Percentiles rank a stretch among this genome's conserved stretches.
Conservation (phyloP, 2,797 vertebrate species). For the Sebastes trivittatus region DNA sequence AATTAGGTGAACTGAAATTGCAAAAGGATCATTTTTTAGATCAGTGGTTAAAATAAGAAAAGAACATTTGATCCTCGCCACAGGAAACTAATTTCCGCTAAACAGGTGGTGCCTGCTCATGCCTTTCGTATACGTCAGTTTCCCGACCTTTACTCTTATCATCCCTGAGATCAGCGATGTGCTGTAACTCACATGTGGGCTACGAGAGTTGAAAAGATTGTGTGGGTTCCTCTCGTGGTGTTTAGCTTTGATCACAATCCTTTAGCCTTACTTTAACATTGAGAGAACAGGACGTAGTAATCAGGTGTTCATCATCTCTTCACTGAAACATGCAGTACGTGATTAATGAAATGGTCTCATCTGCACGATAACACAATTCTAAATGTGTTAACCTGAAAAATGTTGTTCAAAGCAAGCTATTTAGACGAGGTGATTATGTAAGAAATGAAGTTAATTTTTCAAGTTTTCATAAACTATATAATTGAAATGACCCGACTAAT, state of each 20-base stretch:
- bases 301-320: not conserved
- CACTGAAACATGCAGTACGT: not conserved
- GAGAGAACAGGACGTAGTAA: not conserved
- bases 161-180: conserved; percentile 47
- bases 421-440: not conserved
- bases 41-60: not conserved
- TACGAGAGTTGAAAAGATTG: not conserved
- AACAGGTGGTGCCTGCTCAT: conserved; percentile 36
- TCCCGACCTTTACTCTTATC: conserved; percentile 71
- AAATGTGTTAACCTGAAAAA: too few species aligned
- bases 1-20: too few species aligned
- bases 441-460: not conserved
- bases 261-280: not conserved
- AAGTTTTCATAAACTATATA: not conserved
- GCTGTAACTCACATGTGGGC: conserved; percentile 23
- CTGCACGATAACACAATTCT: not conserved
- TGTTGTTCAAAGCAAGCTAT: too few species aligned
- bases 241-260: conserved; percentile 28
- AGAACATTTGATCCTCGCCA: not conserved
- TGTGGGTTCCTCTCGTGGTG: conserved; percentile 10
- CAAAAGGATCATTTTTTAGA: too few species aligned
- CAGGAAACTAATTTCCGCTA: conserved; percentile 48
- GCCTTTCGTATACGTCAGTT: conserved; percentile 52
- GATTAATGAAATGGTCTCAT: not conserved
- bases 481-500: not conserved